These are phyloP conservation scores for Oncorhynchus mykiss DNA, from an alignment of 2,113 vertebrate species.

Conservation along the genomic window DNA sequence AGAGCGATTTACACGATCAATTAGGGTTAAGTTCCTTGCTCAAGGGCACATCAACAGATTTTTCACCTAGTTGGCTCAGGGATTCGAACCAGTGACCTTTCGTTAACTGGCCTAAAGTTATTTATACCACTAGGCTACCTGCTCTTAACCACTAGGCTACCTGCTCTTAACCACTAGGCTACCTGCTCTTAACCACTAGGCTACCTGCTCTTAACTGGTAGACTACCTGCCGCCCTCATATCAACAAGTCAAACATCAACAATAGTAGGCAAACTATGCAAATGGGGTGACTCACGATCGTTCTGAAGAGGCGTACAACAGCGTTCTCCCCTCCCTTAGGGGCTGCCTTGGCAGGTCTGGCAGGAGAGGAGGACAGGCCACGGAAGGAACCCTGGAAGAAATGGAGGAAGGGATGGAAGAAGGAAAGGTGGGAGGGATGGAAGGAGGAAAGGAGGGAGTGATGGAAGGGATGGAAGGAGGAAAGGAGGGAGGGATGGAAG, in stretches of 20 bases:
- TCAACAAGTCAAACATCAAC: constrained; percentile 13
- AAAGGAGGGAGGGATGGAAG: neutral
- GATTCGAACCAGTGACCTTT: too few relatives aligned
- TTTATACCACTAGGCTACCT: too few relatives aligned
- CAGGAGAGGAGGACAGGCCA: constrained; percentile 81
- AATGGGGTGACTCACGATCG: constrained; percentile 83
- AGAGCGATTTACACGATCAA: too few relatives aligned
- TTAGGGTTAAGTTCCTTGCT: too few relatives aligned
- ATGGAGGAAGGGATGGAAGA: neutral
- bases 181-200: too few relatives aligned
- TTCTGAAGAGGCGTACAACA: constrained; percentile 96
- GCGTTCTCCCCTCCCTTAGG: constrained; percentile 89
- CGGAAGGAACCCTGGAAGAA: constrained; percentile 75
- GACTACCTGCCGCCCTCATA: too few relatives aligned
- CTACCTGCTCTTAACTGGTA: too few relatives aligned
- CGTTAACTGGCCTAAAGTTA: too few relatives aligned
- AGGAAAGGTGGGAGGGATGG: neutral
- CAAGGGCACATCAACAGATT: too few relatives aligned
- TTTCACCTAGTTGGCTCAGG: too few relatives aligned
- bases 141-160: too few relatives aligned
- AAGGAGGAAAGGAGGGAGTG: neutral
- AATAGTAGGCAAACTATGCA: neutral
- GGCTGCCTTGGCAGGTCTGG: constrained; percentile 77
- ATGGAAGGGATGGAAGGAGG: neutral
- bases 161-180: too few relatives aligned